Percentiles rank a stretch among this genome's conserved stretches.
Evolutionary conservation across 2,113 vertebrate genomes (phyloP).

Genomic region (Kryptolebias marmoratus): DNA sequence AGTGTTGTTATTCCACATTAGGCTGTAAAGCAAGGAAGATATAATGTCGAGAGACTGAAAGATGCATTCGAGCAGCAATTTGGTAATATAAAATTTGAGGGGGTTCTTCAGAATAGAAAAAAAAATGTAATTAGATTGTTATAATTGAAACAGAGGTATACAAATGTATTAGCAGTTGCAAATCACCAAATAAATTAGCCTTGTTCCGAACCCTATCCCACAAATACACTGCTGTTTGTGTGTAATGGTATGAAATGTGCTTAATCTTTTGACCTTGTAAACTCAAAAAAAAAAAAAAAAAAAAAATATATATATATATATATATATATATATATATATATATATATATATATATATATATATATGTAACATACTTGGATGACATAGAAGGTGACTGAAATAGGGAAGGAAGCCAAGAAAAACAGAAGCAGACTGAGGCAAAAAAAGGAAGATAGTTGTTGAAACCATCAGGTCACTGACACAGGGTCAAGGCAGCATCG

Average conservation of each 20-base stretch:
- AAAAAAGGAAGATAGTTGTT: not conserved
- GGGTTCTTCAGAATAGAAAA: slow-evolving; percentile 53
- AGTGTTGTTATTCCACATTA: slow-evolving; percentile 91
- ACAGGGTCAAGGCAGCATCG: slow-evolving; percentile 34
- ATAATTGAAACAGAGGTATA: slow-evolving; percentile 64
- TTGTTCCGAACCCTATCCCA: slow-evolving; percentile 17
- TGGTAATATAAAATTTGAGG: slow-evolving; percentile 52
- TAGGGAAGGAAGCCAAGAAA: no score
- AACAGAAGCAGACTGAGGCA: not conserved
- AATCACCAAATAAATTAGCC: slow-evolving; percentile 33
- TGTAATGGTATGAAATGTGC: slow-evolving; percentile 9
- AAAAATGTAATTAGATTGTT: slow-evolving; percentile 65
- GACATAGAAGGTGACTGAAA: slow-evolving; percentile 14
- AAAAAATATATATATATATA: not conserved
- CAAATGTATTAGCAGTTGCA: slow-evolving; percentile 62
- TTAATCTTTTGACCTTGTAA: slow-evolving; percentile 40
- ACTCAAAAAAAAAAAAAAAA: slow-evolving; percentile 2
- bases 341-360: not conserved
- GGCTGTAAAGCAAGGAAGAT: slow-evolving; percentile 70
- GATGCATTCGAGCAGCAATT: slow-evolving; percentile 63
- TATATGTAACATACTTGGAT: slow-evolving; percentile 4
- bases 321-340: no score
- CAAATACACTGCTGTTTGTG: slow-evolving; percentile 7
- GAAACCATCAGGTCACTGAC: slow-evolving; percentile 35
- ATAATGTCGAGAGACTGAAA: slow-evolving; percentile 55